These are phyloP conservation scores for Heterotis niloticus DNA, from an alignment of 2,113 vertebrate genomes.

Conservation along the genomic window DNA sequence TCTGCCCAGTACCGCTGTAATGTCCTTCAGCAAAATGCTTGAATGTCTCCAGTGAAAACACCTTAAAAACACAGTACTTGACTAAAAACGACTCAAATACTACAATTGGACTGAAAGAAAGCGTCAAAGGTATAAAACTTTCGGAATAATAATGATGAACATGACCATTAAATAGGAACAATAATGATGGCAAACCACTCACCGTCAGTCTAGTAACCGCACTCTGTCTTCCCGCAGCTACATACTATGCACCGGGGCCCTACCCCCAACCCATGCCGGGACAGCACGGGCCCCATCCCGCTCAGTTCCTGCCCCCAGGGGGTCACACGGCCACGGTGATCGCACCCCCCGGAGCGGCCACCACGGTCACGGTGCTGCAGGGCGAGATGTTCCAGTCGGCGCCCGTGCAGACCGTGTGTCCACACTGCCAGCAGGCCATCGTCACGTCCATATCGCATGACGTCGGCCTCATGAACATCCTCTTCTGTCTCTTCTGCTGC, in stretches of 20 bases:
- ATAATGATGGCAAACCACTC: background rate
- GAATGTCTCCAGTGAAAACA: background rate
- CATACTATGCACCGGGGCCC: conserved; percentile 64
- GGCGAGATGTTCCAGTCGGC: conserved; percentile 91
- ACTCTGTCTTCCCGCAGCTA: conserved; percentile 63
- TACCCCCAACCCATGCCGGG: conserved; percentile 61
- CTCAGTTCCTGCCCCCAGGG: conserved; percentile 71
- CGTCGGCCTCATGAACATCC: conserved; percentile 91
- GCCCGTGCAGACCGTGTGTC: conserved; percentile 91
- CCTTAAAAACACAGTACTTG: background rate
- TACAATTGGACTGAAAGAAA: too few species aligned
- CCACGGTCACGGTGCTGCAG: conserved; percentile 91
- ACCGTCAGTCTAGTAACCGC: conserved; percentile 16
- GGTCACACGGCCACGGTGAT: conserved; percentile 84
- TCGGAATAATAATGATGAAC: too few species aligned
- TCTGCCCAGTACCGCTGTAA: too few species aligned
- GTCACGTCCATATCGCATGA: conserved; percentile 88
- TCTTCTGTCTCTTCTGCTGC: conserved; percentile 95
- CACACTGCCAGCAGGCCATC: conserved; percentile 95
- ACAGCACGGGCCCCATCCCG: conserved; percentile 61
- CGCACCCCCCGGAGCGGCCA: conserved; percentile 77
- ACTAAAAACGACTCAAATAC: background rate
- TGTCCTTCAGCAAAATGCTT: background rate
- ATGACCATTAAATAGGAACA: too few species aligned
- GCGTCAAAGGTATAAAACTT: too few species aligned